Percentiles rank a stretch among this genome's conserved stretches.
Conservation (phyloP, 1,140 invertebrate species). For the Aphis gossypii region DNA sequence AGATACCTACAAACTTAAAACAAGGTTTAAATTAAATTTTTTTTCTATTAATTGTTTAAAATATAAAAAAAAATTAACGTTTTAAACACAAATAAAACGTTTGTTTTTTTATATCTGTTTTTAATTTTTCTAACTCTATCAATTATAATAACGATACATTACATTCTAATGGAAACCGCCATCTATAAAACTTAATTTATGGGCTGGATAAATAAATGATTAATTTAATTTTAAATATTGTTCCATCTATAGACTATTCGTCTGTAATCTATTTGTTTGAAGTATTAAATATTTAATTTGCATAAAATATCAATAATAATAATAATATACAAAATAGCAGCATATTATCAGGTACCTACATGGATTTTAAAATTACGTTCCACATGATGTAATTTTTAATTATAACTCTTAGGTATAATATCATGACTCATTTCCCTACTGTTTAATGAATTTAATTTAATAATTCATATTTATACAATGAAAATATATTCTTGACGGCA, state of each 20-base stretch:
- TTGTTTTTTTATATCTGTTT: too few species aligned
- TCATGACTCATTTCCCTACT: slow-evolving; percentile 29
- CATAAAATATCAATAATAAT: not conserved
- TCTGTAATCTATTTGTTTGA: not conserved
- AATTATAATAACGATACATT: not conserved
- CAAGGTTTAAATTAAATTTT: too few species aligned
- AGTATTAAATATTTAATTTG: slow-evolving; percentile 5
- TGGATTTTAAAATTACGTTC: slow-evolving; percentile 34
- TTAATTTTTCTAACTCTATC: too few species aligned
- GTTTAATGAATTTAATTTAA: not conserved
- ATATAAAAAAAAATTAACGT: too few species aligned
- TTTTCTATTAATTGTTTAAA: too few species aligned
- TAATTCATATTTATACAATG: not conserved
- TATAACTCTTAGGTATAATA: not conserved
- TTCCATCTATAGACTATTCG: not conserved
- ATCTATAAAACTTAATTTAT: not conserved
- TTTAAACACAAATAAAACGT: too few species aligned
- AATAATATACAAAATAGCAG: not conserved
- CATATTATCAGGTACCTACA: not conserved
- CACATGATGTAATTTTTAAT: slow-evolving; percentile 9
- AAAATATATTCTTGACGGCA: not conserved
- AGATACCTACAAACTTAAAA: too few species aligned
- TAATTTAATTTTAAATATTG: not conserved
- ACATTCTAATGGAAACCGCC: not conserved
- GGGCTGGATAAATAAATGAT: not conserved